phyloP scores from a whole-genome alignment of 2,113 vertebrate genomes.

The Oryzias curvinotus region DNA sequence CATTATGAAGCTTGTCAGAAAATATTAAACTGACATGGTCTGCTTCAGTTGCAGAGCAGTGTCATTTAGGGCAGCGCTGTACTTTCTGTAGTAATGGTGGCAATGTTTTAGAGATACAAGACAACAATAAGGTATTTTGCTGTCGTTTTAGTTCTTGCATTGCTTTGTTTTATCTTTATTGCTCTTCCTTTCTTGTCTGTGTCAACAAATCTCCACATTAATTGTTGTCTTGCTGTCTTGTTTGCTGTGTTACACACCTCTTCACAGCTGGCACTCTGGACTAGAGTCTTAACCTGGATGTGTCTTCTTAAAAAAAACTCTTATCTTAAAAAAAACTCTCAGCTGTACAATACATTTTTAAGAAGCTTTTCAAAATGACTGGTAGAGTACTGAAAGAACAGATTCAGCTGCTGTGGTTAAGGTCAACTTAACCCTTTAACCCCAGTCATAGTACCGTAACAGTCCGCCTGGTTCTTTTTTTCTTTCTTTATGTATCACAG shows the following conservation, averaged over 20 bases:
- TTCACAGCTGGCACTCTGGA: constrained; percentile 64
- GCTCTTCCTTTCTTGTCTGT: constrained; percentile 17
- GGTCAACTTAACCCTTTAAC: too few relatives aligned
- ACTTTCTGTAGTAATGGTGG: too few relatives aligned
- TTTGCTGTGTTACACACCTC: constrained; percentile 67
- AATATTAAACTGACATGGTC: constrained; percentile 3
- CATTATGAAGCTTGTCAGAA: constrained; percentile 15
- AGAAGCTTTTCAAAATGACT: too few relatives aligned
- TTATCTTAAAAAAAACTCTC: too few relatives aligned
- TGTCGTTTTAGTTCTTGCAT: not conserved
- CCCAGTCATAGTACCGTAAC: too few relatives aligned
- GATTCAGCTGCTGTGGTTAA: too few relatives aligned
- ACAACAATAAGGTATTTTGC: not conserved
- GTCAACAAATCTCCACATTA: constrained; percentile 65
- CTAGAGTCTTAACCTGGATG: constrained; percentile 40
- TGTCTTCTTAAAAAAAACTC: not conserved
- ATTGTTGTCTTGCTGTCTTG: constrained; percentile 70
- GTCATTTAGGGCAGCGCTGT: not conserved
- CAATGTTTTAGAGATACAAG: not conserved
- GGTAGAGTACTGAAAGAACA: too few relatives aligned
- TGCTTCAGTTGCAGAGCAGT: constrained; percentile 19
- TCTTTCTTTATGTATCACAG: too few relatives aligned
- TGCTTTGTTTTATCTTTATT: constrained; percentile 17
- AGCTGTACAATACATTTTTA: too few relatives aligned
- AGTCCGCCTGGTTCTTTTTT: too few relatives aligned